These are phyloP conservation scores for Lepidochrysops patricia DNA, from an alignment of 2,888 invertebrate genomes.

Conservation along the genomic window DNA sequence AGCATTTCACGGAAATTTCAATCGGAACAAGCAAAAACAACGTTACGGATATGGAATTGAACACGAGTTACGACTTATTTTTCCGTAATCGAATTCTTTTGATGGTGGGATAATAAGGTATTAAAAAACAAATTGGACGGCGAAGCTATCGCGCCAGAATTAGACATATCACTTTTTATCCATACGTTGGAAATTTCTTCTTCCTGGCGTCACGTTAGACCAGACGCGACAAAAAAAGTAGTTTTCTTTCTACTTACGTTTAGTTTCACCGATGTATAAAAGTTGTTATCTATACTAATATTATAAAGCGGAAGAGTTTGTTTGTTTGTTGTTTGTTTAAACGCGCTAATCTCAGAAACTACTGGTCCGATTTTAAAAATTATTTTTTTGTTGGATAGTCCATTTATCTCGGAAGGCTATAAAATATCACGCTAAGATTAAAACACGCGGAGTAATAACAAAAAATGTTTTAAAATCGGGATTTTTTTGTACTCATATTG, in stretches of 20 bases:
- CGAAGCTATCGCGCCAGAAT: background rate
- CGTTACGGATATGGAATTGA: slow-evolving; percentile 20
- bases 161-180: slow-evolving; percentile 41
- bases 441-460: too few relatives aligned
- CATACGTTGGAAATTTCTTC: slow-evolving; percentile 43
- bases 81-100: background rate
- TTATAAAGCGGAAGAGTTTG: too few relatives aligned
- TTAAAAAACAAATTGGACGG: background rate
- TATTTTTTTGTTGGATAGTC: too few relatives aligned
- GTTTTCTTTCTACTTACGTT: background rate
- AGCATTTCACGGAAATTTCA: slow-evolving; percentile 36
- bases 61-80: slow-evolving; percentile 18
- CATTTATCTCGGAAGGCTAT: too few relatives aligned
- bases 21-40: slow-evolving; percentile 19
- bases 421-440: too few relatives aligned
- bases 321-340: too few relatives aligned
- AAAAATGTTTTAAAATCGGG: too few relatives aligned
- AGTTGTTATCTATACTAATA: background rate
- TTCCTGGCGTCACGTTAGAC: slow-evolving; percentile 16
- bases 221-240: background rate
- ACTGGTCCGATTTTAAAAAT: too few relatives aligned
- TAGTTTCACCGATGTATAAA: slow-evolving; percentile 3
- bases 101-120: background rate
- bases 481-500: too few relatives aligned
- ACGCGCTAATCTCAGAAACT: too few relatives aligned